Base-by-base conservation (phyloP, 2,113 vertebrate genomes). In the Eurystomus gularis region DNA sequence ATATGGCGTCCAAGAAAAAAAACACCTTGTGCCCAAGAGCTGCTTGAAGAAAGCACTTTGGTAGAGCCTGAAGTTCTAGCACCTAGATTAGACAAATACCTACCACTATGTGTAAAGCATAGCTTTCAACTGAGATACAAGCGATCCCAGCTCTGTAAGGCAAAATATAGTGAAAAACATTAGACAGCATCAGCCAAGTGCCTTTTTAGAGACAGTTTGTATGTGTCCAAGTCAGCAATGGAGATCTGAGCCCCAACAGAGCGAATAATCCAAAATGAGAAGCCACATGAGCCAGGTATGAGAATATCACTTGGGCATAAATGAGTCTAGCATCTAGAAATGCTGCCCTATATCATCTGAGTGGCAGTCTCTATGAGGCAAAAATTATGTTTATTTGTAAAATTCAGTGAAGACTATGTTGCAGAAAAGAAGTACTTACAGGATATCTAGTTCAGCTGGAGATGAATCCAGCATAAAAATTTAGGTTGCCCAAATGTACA, bases 291-390 rank as follows among this genome's bases (percentile, higher is more conserved):
- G 20, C 49, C 9, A 62, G 33, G 19, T 78, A 28, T 39, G 58
- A 82, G 40, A 80, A 29, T 55, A 84, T 14, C 5, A 21, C 26
- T 61, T 23, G 51, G 52, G 78, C 11, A 28, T 57, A 81, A 81
- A 51, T 18, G 21, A 88, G 33, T 23, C 40, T 55, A 42, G 33
- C 7, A 39, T 17, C 18, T 31, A 82, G 72, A 73, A 64, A 58
- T 61, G 26, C 14, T 58, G 40, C 23, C 25, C 28, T 82, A 0
- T n/a, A 61, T 69, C 15, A 58, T 42, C 42, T 72, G 26, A 82
- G 49, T 62, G 37, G 8, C 11, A 58, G 31, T 20, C 13, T 70
- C 51, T 33, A 64, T 4, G 0, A 0, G 42, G 14, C 0, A 3
- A 70, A 79, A 64, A 35, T 4, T 18, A 6, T 62, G 24, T 69